These are phyloP conservation scores for Chanos chanos DNA, from an alignment of 2,797 vertebrate species.

Conservation along the genomic window DNA sequence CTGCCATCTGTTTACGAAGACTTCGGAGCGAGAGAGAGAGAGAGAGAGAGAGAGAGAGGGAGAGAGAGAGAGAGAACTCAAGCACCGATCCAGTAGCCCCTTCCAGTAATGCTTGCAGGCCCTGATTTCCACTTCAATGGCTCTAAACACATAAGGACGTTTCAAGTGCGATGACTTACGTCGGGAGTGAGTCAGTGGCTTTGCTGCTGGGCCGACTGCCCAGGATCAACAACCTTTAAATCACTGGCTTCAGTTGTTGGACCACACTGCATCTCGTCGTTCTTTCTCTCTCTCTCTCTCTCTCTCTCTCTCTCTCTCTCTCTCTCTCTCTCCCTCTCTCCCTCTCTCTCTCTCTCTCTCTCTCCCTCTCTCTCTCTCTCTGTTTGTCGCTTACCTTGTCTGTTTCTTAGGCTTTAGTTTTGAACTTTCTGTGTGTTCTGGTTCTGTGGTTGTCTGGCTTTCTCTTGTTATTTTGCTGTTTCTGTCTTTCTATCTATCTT, in stretches of 20 bases:
- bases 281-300: constrained; percentile 53
- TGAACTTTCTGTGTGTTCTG: constrained; percentile 4
- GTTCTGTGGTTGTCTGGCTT: neutral
- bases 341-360: constrained; percentile 2
- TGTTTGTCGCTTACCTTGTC: neutral
- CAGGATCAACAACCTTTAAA: constrained; percentile 77
- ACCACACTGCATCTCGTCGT: constrained; percentile 69
- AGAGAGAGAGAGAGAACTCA: constrained; percentile 51
- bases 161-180: constrained; percentile 75
- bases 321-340: constrained; percentile 30
- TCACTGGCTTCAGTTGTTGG: constrained; percentile 67
- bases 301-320: constrained; percentile 56
- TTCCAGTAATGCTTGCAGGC: constrained; percentile 61
- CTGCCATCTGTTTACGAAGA: constrained; percentile 73
- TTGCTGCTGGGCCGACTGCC: constrained; percentile 66
- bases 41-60: constrained; percentile 36
- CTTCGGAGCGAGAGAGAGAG: constrained; percentile 47
- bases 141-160: constrained; percentile 73
- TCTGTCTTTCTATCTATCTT: neutral
- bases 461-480: neutral
- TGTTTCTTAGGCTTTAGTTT: neutral
- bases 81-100: constrained; percentile 67
- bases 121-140: constrained; percentile 72
- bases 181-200: constrained; percentile 71
- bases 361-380: constrained; percentile 14